Conservation (phyloP, 2,888 invertebrate genomes). For the Ctena decussata region DNA sequence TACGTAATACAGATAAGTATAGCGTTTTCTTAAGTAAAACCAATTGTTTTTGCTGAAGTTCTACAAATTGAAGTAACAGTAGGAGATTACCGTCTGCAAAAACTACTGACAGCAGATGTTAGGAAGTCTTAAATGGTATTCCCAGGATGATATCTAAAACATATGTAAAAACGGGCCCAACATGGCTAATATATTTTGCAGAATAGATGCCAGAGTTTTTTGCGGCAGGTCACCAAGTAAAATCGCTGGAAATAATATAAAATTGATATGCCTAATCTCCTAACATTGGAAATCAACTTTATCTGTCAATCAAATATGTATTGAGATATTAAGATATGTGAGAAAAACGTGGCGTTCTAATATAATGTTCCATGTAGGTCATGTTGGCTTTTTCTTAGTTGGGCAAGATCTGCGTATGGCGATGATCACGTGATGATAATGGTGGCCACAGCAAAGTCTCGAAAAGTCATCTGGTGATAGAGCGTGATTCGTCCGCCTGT, state of each 20-base stretch:
- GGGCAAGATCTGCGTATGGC: too few relatives aligned
- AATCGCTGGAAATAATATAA: conserved; percentile 9
- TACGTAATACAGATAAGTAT: not conserved
- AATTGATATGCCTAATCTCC: conserved; percentile 13
- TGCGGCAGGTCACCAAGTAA: conserved; percentile 4
- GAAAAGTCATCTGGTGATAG: too few relatives aligned
- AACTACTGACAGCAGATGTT: conserved; percentile 12
- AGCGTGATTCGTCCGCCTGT: too few relatives aligned
- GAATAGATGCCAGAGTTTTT: not conserved
- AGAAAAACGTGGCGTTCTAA: not conserved
- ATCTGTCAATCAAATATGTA: conserved; percentile 9
- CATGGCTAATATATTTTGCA: not conserved
- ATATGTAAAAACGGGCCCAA: not conserved
- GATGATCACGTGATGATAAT: too few relatives aligned
- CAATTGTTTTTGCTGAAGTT: conserved; percentile 1
- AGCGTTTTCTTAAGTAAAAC: conserved; percentile 3
- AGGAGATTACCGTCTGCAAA: not conserved
- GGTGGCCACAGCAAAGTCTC: too few relatives aligned
- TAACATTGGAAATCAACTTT: conserved; percentile 1
- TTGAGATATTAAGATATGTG: conserved; percentile 6
- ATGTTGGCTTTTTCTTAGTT: not conserved
- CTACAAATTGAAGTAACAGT: not conserved
- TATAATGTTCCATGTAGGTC: not conserved
- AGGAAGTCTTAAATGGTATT: not conserved
- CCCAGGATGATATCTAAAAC: conserved; percentile 7